Evolutionary conservation across 2,888 invertebrate species (phyloP).

Genomic region (Apamea crenata): DNA sequence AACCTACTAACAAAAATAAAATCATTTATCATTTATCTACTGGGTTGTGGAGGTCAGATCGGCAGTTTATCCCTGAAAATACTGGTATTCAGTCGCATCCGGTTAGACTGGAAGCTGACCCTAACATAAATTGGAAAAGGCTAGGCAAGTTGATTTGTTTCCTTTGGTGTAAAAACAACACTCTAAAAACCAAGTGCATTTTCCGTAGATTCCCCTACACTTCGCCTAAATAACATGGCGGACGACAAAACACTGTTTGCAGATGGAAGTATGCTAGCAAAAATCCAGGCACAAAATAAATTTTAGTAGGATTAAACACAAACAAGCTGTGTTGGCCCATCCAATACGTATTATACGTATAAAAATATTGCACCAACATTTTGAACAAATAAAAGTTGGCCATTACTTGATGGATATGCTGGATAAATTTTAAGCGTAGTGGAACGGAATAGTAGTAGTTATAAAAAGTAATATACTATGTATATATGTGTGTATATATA

Average conservation of each 20-base stretch:
- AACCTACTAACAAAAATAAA: too few relatives aligned
- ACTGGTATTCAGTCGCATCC: too few relatives aligned
- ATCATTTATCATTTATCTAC: too few relatives aligned
- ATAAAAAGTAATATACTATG: neutral
- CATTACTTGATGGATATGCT: slow-evolving; percentile 40
- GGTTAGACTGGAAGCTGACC: neutral
- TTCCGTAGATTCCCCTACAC: neutral
- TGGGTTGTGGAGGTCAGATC: neutral
- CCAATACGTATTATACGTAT: slow-evolving; percentile 3
- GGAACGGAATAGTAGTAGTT: neutral
- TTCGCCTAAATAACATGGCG: neutral
- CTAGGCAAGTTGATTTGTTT: neutral
- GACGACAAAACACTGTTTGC: slow-evolving; percentile 16
- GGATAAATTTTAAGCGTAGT: neutral
- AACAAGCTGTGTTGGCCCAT: slow-evolving; percentile 38
- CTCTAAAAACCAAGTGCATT: neutral
- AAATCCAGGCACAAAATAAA: slow-evolving; percentile 40
- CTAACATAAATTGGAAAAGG: neutral
- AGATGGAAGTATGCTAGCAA: slow-evolving; percentile 22
- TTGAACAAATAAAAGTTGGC: slow-evolving; percentile 20
- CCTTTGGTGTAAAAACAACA: neutral
- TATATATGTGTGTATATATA: too few relatives aligned
- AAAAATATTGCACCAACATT: slow-evolving; percentile 23
- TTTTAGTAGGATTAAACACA: slow-evolving; percentile 56
- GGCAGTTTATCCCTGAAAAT: too few relatives aligned